A percentile compares a stretch with the other conserved stretches of the same genome.
These are phyloP conservation scores for Lacerta bilineata DNA, from an alignment of 2,797 vertebrate genomes.

Conservation along the genomic window DNA sequence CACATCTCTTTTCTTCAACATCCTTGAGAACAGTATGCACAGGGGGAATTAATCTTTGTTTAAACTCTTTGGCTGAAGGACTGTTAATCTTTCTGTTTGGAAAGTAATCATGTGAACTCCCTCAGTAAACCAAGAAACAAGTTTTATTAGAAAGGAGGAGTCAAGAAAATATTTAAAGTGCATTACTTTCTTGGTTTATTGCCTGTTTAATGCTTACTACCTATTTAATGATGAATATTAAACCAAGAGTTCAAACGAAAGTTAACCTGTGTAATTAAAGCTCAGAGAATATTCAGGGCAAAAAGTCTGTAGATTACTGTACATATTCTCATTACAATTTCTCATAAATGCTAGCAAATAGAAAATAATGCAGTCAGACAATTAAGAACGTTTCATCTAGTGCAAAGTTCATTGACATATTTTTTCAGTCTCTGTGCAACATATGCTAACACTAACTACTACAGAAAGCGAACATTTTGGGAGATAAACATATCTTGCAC, in stretches of 20 bases:
- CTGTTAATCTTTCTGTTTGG: conserved; percentile 24
- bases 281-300: background rate
- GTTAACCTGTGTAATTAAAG: background rate
- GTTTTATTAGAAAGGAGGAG: background rate
- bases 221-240: background rate
- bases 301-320: background rate
- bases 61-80: conserved; percentile 7
- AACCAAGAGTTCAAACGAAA: background rate
- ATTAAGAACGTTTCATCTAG: background rate
- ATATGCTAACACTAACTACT: background rate
- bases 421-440: background rate
- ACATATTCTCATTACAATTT: background rate
- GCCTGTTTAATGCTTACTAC: background rate
- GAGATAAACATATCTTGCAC: background rate
- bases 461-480: background rate
- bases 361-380: background rate
- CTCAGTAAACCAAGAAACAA: conserved; percentile 29
- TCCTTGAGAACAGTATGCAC: conserved; percentile 16
- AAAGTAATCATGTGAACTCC: conserved; percentile 35
- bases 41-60: background rate
- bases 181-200: background rate
- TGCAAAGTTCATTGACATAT: background rate
- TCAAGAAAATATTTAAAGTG: conserved; percentile 3
- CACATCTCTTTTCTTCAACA: background rate
- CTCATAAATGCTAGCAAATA: conserved; percentile 2